Evolutionary conservation across 37 sponge, comb jelly and placozoan species (phyloP), one percentile per base, ranked within the genome.

Genomic region (Halisarca cf. caerulea): DNA sequence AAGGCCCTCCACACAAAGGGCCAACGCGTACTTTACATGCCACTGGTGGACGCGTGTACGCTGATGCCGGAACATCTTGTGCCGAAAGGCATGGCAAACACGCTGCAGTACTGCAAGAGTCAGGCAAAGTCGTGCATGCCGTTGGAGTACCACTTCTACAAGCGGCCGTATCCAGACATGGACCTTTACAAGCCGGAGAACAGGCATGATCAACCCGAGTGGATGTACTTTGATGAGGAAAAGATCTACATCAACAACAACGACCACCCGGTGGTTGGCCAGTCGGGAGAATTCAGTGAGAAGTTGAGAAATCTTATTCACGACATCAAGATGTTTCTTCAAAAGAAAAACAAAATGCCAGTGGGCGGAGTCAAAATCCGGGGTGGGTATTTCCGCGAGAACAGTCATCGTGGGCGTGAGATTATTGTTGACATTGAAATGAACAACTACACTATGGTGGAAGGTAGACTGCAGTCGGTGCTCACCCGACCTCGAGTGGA

Each of bases 61-160:
- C 77, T 74, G 9, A 74, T 37, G 44, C 77, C 77, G 15, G 18
- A 37, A 23, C 42, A 74, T 21, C 42, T 74, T 5, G 38, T 74
- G 9, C 77, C 77, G 18, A 74, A 41, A 6, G 77, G 77, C 1
- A 74, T 74, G 77, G 36, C 17, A 20, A 44, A 40, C 21, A 25
- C 77, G 3, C 41, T 24, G 6, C 24, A 43, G 2, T 74, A 40
- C 77, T 74, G 77, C 77, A 9, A 40, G 38, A 43, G 45, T 2
- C 77, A 74, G 25, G 77, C 77, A 3, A 40, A 40, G 44, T 74
- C 77, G 11, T 74, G 77, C 45, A 14, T n/a, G 11, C 77, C 77
- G 0, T 44, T 74, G 77, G 45, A 74, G 77, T 74, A 40, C 45
- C 77, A 74, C 77, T 74, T 43, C 77, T 74, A 74, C 77, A 74